phyloP scores from a whole-genome alignment of 1,140 invertebrate genomes.

The Triops cancriformis region DNA sequence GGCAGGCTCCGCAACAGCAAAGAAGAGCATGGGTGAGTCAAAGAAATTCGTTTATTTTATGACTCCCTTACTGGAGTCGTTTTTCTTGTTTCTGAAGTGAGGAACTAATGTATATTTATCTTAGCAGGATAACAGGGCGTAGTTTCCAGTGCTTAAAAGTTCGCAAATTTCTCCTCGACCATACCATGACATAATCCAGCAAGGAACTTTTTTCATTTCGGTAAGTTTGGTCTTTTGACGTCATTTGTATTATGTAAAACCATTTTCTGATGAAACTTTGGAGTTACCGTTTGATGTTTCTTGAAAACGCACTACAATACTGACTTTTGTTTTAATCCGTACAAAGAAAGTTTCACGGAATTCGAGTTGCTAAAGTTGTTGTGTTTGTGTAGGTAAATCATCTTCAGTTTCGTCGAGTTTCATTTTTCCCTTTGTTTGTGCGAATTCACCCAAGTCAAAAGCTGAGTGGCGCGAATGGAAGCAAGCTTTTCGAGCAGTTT shows the following conservation, averaged over 20 bases:
- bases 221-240: neutral
- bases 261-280: neutral
- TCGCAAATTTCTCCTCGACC: neutral
- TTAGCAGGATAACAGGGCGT: constrained; percentile 5
- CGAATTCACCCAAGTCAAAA: neutral
- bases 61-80: too few relatives aligned
- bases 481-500: neutral
- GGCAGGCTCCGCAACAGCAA: constrained; percentile 25
- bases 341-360: neutral
- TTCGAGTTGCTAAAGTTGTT: neutral
- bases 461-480: neutral
- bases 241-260: neutral
- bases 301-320: neutral
- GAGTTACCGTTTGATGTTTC: neutral
- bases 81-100: neutral
- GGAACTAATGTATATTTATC: neutral
- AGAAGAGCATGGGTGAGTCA: constrained; percentile 18
- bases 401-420: neutral
- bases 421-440: neutral
- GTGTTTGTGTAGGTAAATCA: neutral
- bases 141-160: neutral
- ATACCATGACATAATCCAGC: neutral
- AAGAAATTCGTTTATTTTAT: too few relatives aligned
- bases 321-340: neutral
- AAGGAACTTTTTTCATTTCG: neutral